These are phyloP conservation scores for Bibio marci DNA, from an alignment of 2,888 invertebrate genomes.

Conservation along the genomic window DNA sequence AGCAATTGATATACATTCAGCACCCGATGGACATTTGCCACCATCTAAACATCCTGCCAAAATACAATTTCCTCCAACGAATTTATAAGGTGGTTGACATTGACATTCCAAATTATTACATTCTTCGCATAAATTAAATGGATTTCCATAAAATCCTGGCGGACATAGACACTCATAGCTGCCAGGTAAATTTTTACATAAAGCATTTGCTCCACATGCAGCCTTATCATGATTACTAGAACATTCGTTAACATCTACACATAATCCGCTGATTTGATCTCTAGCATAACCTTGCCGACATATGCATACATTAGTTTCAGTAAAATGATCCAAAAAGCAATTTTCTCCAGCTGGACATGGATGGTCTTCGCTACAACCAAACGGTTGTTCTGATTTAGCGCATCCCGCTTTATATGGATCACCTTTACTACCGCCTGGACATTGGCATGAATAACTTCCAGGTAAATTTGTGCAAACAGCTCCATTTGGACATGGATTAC, in stretches of 20 bases:
- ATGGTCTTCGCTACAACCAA: slow-evolving; percentile 51
- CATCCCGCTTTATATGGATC: slow-evolving; percentile 70
- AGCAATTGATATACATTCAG: slow-evolving; percentile 78
- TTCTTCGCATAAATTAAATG: slow-evolving; percentile 71
- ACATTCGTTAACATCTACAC: slow-evolving; percentile 78
- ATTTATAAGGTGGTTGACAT: slow-evolving; percentile 74
- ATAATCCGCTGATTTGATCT: slow-evolving; percentile 52
- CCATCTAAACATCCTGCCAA: slow-evolving; percentile 66
- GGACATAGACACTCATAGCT: slow-evolving; percentile 88
- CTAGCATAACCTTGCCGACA: slow-evolving; percentile 78
- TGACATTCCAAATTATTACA: slow-evolving; percentile 70
- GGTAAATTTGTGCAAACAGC: slow-evolving; percentile 81
- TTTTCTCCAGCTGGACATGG: slow-evolving; percentile 76
- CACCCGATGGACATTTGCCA: slow-evolving; percentile 68
- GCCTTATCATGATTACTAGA: slow-evolving; percentile 53
- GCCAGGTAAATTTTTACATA: slow-evolving; percentile 83
- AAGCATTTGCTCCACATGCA: slow-evolving; percentile 74
- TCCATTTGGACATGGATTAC: slow-evolving; percentile 64
- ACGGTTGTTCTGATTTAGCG: slow-evolving; percentile 41
- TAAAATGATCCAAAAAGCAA: slow-evolving; percentile 59
- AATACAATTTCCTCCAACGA: slow-evolving; percentile 68
- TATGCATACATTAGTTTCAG: slow-evolving; percentile 68
- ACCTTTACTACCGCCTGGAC: slow-evolving; percentile 64
- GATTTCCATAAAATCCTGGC: slow-evolving; percentile 74
- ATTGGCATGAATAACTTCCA: slow-evolving; percentile 74